phyloP scores from a whole-genome alignment of 1,140 invertebrate species.

The Aphelinus atriplicis region DNA sequence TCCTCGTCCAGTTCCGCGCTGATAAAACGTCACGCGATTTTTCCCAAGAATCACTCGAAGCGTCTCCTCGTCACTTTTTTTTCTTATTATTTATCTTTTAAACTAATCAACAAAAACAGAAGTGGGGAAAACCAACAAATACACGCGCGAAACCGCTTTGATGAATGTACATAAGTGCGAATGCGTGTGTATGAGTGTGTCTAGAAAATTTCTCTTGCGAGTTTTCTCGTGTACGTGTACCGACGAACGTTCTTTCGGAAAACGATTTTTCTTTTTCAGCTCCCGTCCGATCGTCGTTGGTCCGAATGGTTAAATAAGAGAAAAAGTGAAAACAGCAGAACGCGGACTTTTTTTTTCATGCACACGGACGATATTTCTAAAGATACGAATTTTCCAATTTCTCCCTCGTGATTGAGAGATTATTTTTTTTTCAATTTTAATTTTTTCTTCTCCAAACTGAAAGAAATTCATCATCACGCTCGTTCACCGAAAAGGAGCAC shows the following conservation, averaged over 20 bases:
- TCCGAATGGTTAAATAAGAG: conserved; percentile 4
- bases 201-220: neutral
- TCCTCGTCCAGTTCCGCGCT: conserved; percentile 32
- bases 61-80: conserved; percentile 11
- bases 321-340: conserved; percentile 26
- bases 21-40: conserved; percentile 20
- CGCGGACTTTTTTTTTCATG: conserved; percentile 27
- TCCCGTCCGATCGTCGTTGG: neutral
- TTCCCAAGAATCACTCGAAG: conserved; percentile 17
- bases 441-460: conserved; percentile 10
- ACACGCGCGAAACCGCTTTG: conserved; percentile 23
- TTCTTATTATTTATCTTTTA: conserved; percentile 26
- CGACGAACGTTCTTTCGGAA: neutral
- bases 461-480: conserved; percentile 18
- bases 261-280: neutral
- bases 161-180: conserved; percentile 37
- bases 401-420: neutral
- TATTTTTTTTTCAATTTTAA: conserved; percentile 31
- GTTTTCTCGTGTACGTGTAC: conserved; percentile 11
- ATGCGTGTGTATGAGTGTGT: conserved; percentile 19
- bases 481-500: conserved; percentile 9
- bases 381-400: conserved; percentile 28
- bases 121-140: conserved; percentile 37
- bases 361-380: conserved; percentile 27
- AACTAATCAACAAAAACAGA: conserved; percentile 42